These are phyloP conservation scores for Microchrysa polita DNA, from an alignment of 2,888 invertebrate species.

Conservation along the genomic window DNA sequence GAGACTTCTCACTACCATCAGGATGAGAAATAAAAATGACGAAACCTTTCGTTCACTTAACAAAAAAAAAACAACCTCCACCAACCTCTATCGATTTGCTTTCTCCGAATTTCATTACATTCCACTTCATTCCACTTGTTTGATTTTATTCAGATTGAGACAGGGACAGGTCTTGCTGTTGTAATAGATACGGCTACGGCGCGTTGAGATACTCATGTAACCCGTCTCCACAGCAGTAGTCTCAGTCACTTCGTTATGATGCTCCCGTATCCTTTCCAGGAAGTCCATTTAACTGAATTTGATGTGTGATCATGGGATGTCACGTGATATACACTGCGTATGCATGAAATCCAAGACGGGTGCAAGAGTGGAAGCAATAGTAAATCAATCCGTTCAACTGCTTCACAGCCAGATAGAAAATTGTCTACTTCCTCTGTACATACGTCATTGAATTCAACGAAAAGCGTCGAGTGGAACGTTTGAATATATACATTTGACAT, in stretches of 20 bases:
- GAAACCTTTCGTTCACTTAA: no score
- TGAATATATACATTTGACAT: no score
- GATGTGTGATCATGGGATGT: conserved; percentile 20
- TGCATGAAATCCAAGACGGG: no score
- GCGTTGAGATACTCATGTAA: not conserved
- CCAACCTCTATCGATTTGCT: no score
- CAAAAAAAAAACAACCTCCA: no score
- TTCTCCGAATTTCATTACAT: conserved; percentile 1
- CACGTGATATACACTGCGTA: conserved; percentile 3
- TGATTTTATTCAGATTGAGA: conserved; percentile 18
- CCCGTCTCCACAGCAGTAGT: not conserved
- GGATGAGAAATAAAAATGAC: no score
- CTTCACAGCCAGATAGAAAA: not conserved
- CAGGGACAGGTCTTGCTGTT: not conserved
- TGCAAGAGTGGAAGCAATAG: not conserved
- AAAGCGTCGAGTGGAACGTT: no score
- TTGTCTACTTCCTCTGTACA: conserved; percentile 4
- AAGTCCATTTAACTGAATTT: conserved; percentile 6
- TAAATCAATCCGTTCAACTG: conserved; percentile 11
- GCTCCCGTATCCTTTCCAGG: conserved; percentile 4
- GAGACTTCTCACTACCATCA: no score
- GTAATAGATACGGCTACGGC: conserved; percentile 4
- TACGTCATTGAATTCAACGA: no score
- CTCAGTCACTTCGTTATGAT: conserved; percentile 10
- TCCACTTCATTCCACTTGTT: conserved; percentile 35